A percentile compares a stretch with the other conserved stretches of the same genome.
phyloP scores from a whole-genome alignment of 2,797 vertebrate species.

The Argyrosomus regius region DNA sequence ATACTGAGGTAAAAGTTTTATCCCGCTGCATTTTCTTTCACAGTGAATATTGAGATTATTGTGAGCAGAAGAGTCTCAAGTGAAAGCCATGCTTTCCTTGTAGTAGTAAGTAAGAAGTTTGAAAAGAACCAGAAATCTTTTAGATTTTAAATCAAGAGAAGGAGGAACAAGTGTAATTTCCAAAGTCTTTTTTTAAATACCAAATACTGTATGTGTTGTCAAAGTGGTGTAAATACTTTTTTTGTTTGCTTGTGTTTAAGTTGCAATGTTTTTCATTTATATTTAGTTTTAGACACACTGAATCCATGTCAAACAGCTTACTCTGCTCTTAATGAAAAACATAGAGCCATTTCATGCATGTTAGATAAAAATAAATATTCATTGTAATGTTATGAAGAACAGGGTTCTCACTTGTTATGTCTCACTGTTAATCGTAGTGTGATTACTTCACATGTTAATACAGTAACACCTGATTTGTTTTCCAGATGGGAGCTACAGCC shows the following conservation, averaged over 20 bases:
- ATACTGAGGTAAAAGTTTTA: no score
- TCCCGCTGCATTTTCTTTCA: no score
- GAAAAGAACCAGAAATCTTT: no score
- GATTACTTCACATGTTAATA: neutral
- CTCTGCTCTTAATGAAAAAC: neutral
- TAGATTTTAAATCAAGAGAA: no score
- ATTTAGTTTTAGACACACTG: no score
- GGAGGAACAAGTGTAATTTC: no score
- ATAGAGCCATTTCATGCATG: neutral
- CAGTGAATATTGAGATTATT: no score
- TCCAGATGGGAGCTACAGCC: rapidly evolving
- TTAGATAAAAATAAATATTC: neutral
- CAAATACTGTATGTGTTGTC: neutral
- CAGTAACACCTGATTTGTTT: neutral
- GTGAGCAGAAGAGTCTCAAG: no score
- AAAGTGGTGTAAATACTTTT: neutral
- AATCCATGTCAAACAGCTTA: no score
- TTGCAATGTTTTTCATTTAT: neutral
- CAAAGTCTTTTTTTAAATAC: no score
- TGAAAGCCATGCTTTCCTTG: no score
- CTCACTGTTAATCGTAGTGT: neutral
- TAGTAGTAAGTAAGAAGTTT: no score
- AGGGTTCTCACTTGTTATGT: neutral
- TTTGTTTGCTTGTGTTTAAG: neutral
- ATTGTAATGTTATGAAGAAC: neutral